Evolutionary conservation across 2,797 vertebrate species (phyloP).

Genomic region (Liasis olivaceus): DNA sequence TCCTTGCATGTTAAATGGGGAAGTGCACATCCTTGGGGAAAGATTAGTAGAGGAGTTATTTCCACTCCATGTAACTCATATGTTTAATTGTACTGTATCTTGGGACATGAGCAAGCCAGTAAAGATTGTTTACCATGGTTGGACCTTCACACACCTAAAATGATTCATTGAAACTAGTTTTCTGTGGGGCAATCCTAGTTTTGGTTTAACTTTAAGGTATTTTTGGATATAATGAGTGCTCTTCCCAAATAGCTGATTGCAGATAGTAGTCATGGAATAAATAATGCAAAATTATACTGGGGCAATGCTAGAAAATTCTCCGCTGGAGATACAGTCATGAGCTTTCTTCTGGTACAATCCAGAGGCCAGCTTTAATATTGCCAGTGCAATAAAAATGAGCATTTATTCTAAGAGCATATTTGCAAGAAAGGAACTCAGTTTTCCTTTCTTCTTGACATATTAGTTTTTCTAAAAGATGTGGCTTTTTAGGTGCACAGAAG

Average conservation of each 20-base stretch:
- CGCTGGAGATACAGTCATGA: too few relatives aligned
- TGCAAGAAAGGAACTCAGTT: background rate
- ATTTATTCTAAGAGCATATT: background rate
- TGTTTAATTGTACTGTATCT: too few relatives aligned
- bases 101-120: too few relatives aligned
- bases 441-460: background rate
- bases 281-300: too few relatives aligned
- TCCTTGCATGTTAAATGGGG: background rate
- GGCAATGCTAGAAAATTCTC: too few relatives aligned
- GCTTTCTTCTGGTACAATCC: too few relatives aligned
- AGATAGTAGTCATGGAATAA: too few relatives aligned
- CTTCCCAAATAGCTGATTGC: too few relatives aligned
- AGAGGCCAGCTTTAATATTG: too few relatives aligned
- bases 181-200: slow-evolving; percentile 64
- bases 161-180: slow-evolving; percentile 70
- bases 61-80: too few relatives aligned
- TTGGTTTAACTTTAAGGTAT: slow-evolving; percentile 57
- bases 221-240: background rate
- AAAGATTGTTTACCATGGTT: too few relatives aligned
- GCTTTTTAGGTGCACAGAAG: background rate
- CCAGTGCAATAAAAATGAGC: background rate
- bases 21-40: background rate
- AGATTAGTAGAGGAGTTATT: too few relatives aligned
- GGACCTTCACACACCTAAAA: slow-evolving; percentile 9
- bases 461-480: background rate